Percentiles rank a stretch among this genome's conserved stretches.
phyloP scores from a whole-genome alignment of 2,888 invertebrate species.

The Eupithecia insigniata region DNA sequence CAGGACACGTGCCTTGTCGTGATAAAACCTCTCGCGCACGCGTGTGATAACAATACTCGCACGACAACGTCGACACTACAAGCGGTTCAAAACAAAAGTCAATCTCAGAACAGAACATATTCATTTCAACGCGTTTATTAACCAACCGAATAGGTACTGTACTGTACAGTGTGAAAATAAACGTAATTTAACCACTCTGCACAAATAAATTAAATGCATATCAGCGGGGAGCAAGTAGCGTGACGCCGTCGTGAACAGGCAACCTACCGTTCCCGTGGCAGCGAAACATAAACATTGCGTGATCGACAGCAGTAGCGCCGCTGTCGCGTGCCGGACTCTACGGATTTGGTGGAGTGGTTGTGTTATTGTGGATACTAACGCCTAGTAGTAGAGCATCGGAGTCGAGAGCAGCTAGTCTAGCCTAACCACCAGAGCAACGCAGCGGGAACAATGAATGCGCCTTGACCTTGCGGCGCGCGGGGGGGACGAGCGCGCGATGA shows the following conservation, averaged over 20 bases:
- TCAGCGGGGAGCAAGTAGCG: conserved; percentile 55
- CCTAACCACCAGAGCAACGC: conserved; percentile 57
- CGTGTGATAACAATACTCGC: conserved; percentile 54
- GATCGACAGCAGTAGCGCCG: conserved; percentile 71
- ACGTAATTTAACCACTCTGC: conserved; percentile 43
- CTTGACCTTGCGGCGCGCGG: conserved; percentile 81
- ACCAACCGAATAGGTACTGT: conserved; percentile 23
- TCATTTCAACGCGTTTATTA: not conserved
- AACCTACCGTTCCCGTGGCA: conserved; percentile 74
- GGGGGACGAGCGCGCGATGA: conserved; percentile 75
- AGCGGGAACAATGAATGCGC: conserved; percentile 77
- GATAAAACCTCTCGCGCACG: conserved; percentile 48
- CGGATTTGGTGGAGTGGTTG: conserved; percentile 48
- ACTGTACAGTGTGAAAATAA: conserved; percentile 33
- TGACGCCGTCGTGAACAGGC: conserved; percentile 57
- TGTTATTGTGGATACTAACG: conserved; percentile 47
- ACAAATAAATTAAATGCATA: conserved; percentile 52
- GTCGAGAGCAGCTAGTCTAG: conserved; percentile 64
- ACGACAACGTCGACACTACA: conserved; percentile 34
- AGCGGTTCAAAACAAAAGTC: conserved; percentile 39
- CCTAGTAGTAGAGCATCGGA: conserved; percentile 58
- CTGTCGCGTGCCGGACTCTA: conserved; percentile 53
- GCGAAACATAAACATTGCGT: conserved; percentile 77
- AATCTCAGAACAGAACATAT: conserved; percentile 30
- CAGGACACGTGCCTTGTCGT: conserved; percentile 59